Percentiles rank a stretch among this genome's conserved stretches.
phyloP scores from a whole-genome alignment of 2,888 invertebrate genomes.

The Leptura quadrifasciata region DNA sequence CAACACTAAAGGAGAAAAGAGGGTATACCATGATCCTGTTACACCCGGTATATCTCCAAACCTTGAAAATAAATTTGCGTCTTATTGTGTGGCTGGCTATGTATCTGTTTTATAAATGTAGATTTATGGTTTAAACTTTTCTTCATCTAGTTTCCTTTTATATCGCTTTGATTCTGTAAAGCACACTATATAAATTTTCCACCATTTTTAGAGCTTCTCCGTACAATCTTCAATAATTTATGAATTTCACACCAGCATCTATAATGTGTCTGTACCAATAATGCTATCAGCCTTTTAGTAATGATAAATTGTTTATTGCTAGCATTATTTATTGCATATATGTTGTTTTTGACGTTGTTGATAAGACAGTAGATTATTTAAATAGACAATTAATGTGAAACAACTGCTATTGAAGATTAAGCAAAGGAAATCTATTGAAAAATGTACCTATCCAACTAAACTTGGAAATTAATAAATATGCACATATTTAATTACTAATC shows the following conservation, averaged over 20 bases:
- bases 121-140: too few relatives aligned
- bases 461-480: constrained; percentile 7
- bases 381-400: background rate
- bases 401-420: background rate
- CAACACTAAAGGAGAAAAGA: too few relatives aligned
- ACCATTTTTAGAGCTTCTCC: too few relatives aligned
- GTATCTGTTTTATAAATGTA: too few relatives aligned
- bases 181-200: too few relatives aligned
- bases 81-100: too few relatives aligned
- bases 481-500: background rate
- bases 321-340: background rate
- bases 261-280: background rate
- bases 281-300: background rate
- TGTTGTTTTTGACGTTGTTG: background rate
- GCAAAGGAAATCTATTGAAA: background rate
- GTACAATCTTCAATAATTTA: too few relatives aligned
- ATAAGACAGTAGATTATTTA: background rate
- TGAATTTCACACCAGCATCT: background rate
- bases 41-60: too few relatives aligned
- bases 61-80: too few relatives aligned
- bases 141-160: too few relatives aligned
- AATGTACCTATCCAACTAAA: constrained; percentile 1
- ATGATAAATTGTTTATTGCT: background rate
- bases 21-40: too few relatives aligned
- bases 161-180: too few relatives aligned